A percentile compares a stretch with the other conserved stretches of the same genome.
These are phyloP conservation scores for Arenaria interpres DNA, from an alignment of 2,113 vertebrate species.

Conservation along the genomic window DNA sequence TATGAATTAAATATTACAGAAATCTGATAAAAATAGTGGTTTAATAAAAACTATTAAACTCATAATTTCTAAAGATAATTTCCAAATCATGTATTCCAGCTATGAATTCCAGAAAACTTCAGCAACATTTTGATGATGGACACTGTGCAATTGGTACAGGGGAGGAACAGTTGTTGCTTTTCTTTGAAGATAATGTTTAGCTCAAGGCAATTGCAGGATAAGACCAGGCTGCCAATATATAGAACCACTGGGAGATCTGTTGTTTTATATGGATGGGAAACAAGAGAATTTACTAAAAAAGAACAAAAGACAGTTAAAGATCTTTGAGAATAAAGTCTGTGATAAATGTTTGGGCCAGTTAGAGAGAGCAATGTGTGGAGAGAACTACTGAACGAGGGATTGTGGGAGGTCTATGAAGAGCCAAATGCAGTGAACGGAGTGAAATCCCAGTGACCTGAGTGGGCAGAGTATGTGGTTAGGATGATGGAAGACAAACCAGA, in stretches of 20 bases:
- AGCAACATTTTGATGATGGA: background rate
- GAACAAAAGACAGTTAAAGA: background rate
- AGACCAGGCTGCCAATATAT: background rate
- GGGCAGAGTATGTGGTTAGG: slow-evolving; percentile 39
- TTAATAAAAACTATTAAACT: background rate
- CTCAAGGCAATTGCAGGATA: background rate
- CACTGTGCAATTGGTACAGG: background rate
- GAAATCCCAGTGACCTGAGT: slow-evolving; percentile 52
- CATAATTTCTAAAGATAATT: background rate
- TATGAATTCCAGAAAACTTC: background rate
- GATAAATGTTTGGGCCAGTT: background rate
- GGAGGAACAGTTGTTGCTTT: background rate
- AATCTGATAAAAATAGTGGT: background rate
- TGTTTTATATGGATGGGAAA: background rate
- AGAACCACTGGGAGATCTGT: background rate
- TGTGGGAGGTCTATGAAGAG: slow-evolving; percentile 46
- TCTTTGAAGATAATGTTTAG: slow-evolving; percentile 1
- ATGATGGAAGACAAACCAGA: slow-evolving; percentile 43
- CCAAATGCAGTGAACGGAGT: slow-evolving; percentile 23
- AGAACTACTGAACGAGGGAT: background rate
- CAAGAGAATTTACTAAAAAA: background rate
- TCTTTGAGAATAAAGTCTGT: background rate
- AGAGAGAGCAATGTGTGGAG: background rate
- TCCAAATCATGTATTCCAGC: background rate
- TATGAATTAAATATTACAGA: background rate